A percentile compares a stretch with the other conserved stretches of the same genome.
These are phyloP conservation scores for Drosophila bifasciata DNA, from an alignment of 1,140 invertebrate genomes.

Conservation along the genomic window DNA sequence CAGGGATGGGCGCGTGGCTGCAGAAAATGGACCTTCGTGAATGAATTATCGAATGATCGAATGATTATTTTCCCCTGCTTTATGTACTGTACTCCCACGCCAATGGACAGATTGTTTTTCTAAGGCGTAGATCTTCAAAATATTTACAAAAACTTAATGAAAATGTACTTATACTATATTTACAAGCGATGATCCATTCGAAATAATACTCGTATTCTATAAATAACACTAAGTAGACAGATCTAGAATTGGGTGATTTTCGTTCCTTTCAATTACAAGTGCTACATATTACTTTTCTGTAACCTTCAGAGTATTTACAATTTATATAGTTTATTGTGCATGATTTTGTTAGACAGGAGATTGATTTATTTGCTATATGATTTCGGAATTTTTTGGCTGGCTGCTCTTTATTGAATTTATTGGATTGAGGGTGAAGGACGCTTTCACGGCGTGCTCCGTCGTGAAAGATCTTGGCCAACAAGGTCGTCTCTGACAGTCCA, in stretches of 20 bases:
- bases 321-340: not conserved
- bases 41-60: constrained; percentile 5
- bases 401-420: constrained; percentile 43
- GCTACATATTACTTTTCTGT: not conserved
- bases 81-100: not conserved
- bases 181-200: constrained; percentile 20
- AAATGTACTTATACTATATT: constrained; percentile 30
- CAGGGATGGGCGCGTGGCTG: constrained; percentile 33
- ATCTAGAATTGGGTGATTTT: constrained; percentile 32
- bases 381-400: constrained; percentile 46
- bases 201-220: constrained; percentile 4
- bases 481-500: constrained; percentile 72
- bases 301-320: constrained; percentile 21
- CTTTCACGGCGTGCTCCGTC: constrained; percentile 64
- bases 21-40: constrained; percentile 7
- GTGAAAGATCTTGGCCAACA: constrained; percentile 48
- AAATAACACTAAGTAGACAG: constrained; percentile 24
- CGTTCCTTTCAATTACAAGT: constrained; percentile 9
- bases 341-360: constrained; percentile 10
- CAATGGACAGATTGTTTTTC: not conserved
- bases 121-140: too few species aligned
- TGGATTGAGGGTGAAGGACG: constrained; percentile 76
- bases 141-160: constrained; percentile 22
- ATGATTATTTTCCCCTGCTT: not conserved
- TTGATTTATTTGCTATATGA: constrained; percentile 39